Evolutionary conservation across 2,113 vertebrate species (phyloP).

Genomic region (Salvelinus sp.): DNA sequence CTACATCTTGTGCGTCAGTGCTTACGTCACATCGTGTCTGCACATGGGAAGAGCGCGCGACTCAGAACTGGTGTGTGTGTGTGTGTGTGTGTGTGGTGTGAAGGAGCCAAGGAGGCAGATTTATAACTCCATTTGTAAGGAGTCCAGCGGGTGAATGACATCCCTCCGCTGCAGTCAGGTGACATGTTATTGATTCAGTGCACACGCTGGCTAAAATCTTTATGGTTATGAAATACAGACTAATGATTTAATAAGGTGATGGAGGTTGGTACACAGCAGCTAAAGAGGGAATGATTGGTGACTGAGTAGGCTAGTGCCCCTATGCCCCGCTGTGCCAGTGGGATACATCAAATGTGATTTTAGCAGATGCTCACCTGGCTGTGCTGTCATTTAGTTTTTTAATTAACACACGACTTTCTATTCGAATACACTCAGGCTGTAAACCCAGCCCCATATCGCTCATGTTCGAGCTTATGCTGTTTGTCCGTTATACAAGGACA

Average conservation of each 20-base stretch:
- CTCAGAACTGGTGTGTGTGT: neutral
- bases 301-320: neutral
- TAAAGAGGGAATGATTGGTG: neutral
- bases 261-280: neutral
- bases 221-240: neutral
- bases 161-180: neutral
- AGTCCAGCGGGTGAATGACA: neutral
- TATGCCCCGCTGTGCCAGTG: too few species aligned
- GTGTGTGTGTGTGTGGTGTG: neutral
- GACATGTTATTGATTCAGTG: neutral
- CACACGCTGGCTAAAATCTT: neutral
- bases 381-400: neutral
- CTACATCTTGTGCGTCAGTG: constrained; percentile 63
- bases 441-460: too few species aligned
- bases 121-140: too few species aligned
- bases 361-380: neutral
- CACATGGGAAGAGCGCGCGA: constrained; percentile 44
- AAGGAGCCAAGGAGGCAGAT: too few species aligned
- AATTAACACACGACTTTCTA: neutral
- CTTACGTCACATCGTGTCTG: constrained; percentile 60
- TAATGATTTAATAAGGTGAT: constrained; percentile 2
- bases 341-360: neutral
- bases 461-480: too few species aligned
- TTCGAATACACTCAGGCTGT: neutral
- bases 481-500: too few species aligned